Evolutionary conservation across 2,888 invertebrate genomes (phyloP).

Genomic region (Limnephilus marmoratus): DNA sequence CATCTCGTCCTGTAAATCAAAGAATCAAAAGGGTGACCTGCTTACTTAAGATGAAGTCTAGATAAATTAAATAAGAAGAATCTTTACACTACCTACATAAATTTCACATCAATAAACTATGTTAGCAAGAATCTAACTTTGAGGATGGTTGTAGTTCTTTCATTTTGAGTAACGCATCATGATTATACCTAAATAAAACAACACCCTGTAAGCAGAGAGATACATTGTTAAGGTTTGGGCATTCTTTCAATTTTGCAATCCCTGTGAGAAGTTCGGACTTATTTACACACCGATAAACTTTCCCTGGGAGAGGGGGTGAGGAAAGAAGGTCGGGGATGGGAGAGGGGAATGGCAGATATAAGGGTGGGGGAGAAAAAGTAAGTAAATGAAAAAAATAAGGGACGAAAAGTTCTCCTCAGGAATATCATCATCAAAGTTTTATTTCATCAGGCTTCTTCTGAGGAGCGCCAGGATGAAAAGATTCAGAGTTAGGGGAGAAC

Average conservation of each 20-base stretch:
- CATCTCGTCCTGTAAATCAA: too few relatives aligned
- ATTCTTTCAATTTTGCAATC: slow-evolving; percentile 59
- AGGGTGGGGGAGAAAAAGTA: slow-evolving; percentile 15
- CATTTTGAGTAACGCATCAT: neutral
- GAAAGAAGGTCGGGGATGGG: neutral
- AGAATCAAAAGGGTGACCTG: too few relatives aligned
- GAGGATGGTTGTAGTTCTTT: neutral
- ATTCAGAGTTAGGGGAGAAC: neutral
- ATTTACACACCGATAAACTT: slow-evolving; percentile 58
- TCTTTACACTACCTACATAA: too few relatives aligned
- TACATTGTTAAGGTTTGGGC: slow-evolving; percentile 20
- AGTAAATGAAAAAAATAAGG: slow-evolving; percentile 55
- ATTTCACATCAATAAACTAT: too few relatives aligned
- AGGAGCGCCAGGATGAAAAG: neutral
- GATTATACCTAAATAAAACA: neutral
- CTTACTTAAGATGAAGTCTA: too few relatives aligned
- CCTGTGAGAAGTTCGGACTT: slow-evolving; percentile 54
- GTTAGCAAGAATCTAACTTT: too few relatives aligned
- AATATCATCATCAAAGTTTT: slow-evolving; percentile 44
- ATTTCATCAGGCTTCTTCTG: slow-evolving; percentile 23
- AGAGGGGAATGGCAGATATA: neutral
- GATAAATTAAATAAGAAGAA: too few relatives aligned
- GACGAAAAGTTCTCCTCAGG: slow-evolving; percentile 34
- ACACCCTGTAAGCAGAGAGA: neutral
- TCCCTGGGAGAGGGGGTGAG: neutral